Percentiles rank a stretch among this genome's conserved stretches.
Evolutionary conservation across 53 echinoderm and acorn worm species (phyloP).

Genomic region (Luidia sarsii): DNA sequence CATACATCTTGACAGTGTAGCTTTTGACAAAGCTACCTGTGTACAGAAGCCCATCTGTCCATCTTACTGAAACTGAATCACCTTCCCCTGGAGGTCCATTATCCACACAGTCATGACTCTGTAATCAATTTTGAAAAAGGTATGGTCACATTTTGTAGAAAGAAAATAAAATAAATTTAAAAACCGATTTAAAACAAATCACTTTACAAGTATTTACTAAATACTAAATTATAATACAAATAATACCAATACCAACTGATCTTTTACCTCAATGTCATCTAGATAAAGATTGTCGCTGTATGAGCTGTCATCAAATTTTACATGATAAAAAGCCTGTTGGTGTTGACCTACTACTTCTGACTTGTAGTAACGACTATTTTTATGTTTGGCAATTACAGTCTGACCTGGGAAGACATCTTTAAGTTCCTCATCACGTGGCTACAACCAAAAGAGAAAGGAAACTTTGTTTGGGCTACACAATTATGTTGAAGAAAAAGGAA

Average conservation of each 20-base stretch:
- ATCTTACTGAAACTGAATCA: conserved; percentile 74
- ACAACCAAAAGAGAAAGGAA: background rate
- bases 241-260: background rate
- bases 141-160: background rate
- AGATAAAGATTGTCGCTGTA: conserved; percentile 94
- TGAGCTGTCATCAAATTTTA: conserved; percentile 82
- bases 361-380: conserved; percentile 88
- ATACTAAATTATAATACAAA: background rate
- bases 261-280: conserved; percentile 84
- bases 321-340: conserved; percentile 89
- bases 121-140: no score
- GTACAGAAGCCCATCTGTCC: conserved; percentile 84
- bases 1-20: conserved; percentile 78
- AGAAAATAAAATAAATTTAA: background rate
- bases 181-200: background rate
- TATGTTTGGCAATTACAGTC: conserved; percentile 88
- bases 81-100: conserved; percentile 77
- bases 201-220: background rate
- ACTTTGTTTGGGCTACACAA: background rate
- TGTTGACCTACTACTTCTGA: conserved; percentile 69
- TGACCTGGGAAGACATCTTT: conserved; percentile 62
- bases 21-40: conserved; percentile 71
- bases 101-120: conserved; percentile 81
- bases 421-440: conserved; percentile 62
- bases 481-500: no score